phyloP scores from a whole-genome alignment of 2,888 invertebrate species.

The Molorchus minor region DNA sequence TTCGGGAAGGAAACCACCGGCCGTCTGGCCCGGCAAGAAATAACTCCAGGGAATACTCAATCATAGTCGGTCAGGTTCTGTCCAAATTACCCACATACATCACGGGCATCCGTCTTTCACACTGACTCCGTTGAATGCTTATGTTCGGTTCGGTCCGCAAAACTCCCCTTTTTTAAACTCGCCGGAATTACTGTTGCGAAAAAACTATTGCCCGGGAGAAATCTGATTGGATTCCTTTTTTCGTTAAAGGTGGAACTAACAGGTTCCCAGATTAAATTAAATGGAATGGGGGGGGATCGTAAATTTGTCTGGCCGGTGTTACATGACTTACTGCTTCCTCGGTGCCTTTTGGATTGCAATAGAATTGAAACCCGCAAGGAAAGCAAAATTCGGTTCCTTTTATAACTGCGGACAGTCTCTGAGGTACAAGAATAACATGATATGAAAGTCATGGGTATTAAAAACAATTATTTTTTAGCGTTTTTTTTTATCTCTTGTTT shows the following conservation, averaged over 20 bases:
- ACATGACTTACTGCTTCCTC: too few relatives aligned
- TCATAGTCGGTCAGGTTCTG: constrained; percentile 58
- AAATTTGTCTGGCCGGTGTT: too few relatives aligned
- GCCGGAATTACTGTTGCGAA: constrained; percentile 2
- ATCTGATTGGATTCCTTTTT: background rate
- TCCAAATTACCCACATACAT: constrained; percentile 58
- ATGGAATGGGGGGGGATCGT: background rate
- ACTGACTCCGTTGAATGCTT: constrained; percentile 48
- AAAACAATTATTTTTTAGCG: too few relatives aligned
- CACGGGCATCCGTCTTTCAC: constrained; percentile 53
- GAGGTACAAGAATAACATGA: too few relatives aligned
- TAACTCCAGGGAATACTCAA: constrained; percentile 53
- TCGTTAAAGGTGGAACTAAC: background rate
- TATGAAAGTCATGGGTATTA: too few relatives aligned
- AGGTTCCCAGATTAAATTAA: constrained; percentile 6
- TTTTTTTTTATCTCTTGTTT: too few relatives aligned
- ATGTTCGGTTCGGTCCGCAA: constrained; percentile 33
- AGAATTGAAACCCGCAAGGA: too few relatives aligned
- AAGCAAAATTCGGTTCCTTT: too few relatives aligned
- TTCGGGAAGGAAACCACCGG: too few relatives aligned
- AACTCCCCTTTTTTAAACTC: constrained; percentile 11
- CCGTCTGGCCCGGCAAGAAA: constrained; percentile 50
- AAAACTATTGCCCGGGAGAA: constrained; percentile 8
- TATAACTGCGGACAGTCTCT: too few relatives aligned
- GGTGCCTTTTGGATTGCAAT: too few relatives aligned